Conservation (phyloP, 2,888 invertebrate genomes). For the Busseola fusca region DNA sequence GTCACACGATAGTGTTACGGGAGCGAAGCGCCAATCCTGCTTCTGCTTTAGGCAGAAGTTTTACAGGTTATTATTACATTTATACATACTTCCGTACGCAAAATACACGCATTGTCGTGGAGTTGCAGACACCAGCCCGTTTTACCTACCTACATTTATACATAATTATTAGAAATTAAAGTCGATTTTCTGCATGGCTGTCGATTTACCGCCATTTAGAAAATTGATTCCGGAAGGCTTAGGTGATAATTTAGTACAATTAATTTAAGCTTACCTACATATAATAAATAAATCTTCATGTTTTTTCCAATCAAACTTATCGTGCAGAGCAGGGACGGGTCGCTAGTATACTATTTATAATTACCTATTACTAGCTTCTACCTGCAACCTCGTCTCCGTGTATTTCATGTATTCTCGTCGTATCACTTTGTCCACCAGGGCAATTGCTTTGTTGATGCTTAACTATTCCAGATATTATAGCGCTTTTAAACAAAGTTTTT, state of each 20-base stretch:
- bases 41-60: constrained; percentile 89
- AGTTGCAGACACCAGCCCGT: too few relatives aligned
- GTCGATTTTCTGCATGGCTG: neutral
- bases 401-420: too few relatives aligned
- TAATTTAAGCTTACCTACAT: neutral
- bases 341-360: neutral
- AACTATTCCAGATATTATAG: too few relatives aligned
- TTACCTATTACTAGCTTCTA: too few relatives aligned
- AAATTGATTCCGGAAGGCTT: neutral
- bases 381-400: too few relatives aligned
- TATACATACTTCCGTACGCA: too few relatives aligned
- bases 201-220: neutral
- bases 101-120: too few relatives aligned
- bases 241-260: neutral
- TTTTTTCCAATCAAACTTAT: neutral
- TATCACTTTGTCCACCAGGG: too few relatives aligned
- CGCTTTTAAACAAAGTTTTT: too few relatives aligned
- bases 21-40: constrained; percentile 90
- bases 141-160: neutral
- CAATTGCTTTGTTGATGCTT: too few relatives aligned
- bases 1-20: constrained; percentile 89
- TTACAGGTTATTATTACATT: constrained; percentile 83
- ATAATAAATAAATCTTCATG: neutral
- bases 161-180: too few relatives aligned
- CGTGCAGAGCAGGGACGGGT: neutral